Percentiles rank a stretch among this genome's conserved stretches.
phyloP scores from a whole-genome alignment of 1,140 invertebrate genomes.

The Muscidifurax raptorellus region DNA sequence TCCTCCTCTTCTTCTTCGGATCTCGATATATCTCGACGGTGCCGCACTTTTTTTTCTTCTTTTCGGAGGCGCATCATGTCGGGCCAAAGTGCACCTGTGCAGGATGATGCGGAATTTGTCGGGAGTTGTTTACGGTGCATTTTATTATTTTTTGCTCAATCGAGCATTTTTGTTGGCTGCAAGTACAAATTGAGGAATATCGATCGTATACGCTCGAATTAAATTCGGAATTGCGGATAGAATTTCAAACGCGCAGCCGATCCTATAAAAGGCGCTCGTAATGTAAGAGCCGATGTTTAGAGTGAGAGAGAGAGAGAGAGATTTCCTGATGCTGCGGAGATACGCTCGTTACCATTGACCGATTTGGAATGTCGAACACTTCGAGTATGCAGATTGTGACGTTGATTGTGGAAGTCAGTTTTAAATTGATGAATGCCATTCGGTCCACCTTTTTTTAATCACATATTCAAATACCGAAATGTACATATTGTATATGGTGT shows the following conservation, averaged over 20 bases:
- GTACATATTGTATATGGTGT: too few species aligned
- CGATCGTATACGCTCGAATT: neutral
- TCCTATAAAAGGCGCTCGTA: neutral
- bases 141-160: too few species aligned
- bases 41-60: conserved; percentile 40
- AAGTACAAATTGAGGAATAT: too few species aligned
- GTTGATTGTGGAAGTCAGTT: neutral
- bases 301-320: conserved; percentile 35
- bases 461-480: neutral
- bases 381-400: neutral
- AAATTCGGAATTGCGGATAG: neutral
- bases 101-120: too few species aligned
- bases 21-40: conserved; percentile 60
- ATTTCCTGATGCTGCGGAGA: neutral
- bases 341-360: neutral
- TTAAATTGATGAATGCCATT: neutral
- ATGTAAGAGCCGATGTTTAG: neutral
- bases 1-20: conserved; percentile 48
- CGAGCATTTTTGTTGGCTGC: too few species aligned
- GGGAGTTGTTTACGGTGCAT: too few species aligned
- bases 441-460: neutral
- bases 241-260: too few species aligned
- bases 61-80: conserved; percentile 47
- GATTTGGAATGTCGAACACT: neutral
- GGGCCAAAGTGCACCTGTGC: conserved; percentile 10